Evolutionary conservation across 2,797 vertebrate species (phyloP), one percentile per base, ranked within the genome.

Genomic region (Cyprinella venusta): DNA sequence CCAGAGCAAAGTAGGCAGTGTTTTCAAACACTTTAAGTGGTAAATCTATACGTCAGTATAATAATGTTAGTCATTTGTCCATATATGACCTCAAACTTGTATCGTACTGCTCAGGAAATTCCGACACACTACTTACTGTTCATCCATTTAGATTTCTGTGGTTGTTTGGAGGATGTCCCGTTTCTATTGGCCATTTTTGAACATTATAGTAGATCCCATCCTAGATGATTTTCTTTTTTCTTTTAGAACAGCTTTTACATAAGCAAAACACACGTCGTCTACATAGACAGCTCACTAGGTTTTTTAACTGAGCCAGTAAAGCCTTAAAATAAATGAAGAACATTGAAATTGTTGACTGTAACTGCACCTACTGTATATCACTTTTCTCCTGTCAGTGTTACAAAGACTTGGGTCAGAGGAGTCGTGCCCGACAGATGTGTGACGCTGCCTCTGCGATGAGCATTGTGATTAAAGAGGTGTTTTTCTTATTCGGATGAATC

Each of bases 341-440:
- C 26, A 64, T 64, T 33, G 42, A 38, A 77, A 30, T 76, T 33
- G 16, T 77, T 59, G 67, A 24, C 36, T 42, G 18, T 63, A 54
- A 54, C 40, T 63, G 19, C 16, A 16, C 12, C 33, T 80, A 48
- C 13, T 48, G 45, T 48, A 12, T 74, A 36, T 68, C 16, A 45
- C 8, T 77, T 91, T 87, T 90, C 86, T 89, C 76, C 90, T 90
- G 84, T 86, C 90, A 98, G 97, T 98, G 97, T 88, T 98, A 96
- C 90, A 97, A 92, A 93, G 96, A 97, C 91, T 90, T 97, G 87
- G 96, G 96, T 8, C 93, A 96, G 89, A 95, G 70, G 83, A 91
- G 50, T 56, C 90, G 93, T 63, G 96, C 96, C 12, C 90, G 90
- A 87, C 93, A 90, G 88, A 96, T 94, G 93, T 97, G 94, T 91